Conservation (phyloP, 92 coral and sea anemone species). For the Paragorgia papillata region DNA sequence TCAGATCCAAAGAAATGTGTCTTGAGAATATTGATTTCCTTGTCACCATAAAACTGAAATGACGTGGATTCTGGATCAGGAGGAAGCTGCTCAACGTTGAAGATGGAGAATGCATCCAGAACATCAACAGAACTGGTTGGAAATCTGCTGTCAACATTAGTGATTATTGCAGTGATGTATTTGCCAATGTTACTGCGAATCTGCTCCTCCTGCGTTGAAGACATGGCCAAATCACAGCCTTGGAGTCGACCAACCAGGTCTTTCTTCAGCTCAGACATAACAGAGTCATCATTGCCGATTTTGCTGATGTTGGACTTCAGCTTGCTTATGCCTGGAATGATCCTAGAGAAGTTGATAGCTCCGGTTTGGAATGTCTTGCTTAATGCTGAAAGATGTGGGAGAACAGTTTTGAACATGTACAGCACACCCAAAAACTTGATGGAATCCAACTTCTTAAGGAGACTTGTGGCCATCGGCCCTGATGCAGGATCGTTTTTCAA, state of each 20-base stretch:
- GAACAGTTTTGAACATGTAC: constrained; percentile 42
- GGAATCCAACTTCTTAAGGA: constrained; percentile 41
- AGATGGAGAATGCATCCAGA: constrained; percentile 39
- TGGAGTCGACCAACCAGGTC: constrained; percentile 40
- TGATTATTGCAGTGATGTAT: constrained; percentile 28
- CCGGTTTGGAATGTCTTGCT: constrained; percentile 44
- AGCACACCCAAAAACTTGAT: constrained; percentile 41
- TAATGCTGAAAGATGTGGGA: constrained; percentile 46
- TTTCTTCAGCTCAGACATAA: constrained; percentile 26
- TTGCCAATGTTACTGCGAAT: constrained; percentile 15
- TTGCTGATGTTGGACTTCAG: constrained; percentile 35
- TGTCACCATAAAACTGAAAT: constrained; percentile 9
- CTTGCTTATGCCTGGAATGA: constrained; percentile 34
- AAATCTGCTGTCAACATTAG: constrained; percentile 36
- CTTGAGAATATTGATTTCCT: too few species aligned
- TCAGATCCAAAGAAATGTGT: too few species aligned
- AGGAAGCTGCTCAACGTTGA: constrained; percentile 37
- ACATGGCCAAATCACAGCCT: constrained; percentile 14
- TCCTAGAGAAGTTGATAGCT: constrained; percentile 44
- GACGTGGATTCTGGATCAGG: constrained; percentile 21
- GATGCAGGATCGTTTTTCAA: constrained; percentile 41
- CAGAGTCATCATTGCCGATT: constrained; percentile 34
- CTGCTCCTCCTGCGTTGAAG: not conserved
- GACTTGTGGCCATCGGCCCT: constrained; percentile 44
- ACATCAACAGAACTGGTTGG: constrained; percentile 24